Evolutionary conservation across 35 echinoderm and acorn worm species (phyloP), one percentile per base, ranked within the genome.

Genomic region (Apostichopus japonicus): DNA sequence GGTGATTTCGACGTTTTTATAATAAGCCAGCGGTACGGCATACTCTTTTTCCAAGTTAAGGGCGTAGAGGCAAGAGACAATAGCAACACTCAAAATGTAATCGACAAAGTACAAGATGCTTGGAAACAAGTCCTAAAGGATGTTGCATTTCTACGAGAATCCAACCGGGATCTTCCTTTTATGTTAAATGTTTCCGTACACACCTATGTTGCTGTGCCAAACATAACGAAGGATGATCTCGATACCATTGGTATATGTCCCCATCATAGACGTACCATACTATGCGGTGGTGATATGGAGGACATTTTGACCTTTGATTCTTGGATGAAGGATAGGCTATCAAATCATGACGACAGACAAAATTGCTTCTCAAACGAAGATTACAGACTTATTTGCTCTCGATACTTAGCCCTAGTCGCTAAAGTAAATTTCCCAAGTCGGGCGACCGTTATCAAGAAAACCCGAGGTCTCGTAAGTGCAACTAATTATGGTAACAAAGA

Each of bases 1-100:
- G 80, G 80, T 14, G 80, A 83, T 83, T 83, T 83, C 33, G 80
- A 83, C 51, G 80, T 83, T 4, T 83, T 83, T 83, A 53, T 27
- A 13, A 83, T 83, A 19, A 83, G 51, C 55, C 80, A 83, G 33
- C 80, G 19, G 0, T 54, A 55, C 22, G 80, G 80, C 10, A 14
- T 83, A 54, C 7, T 83, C 33, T 83, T 83, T 14, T 15, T 83
- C 52, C 80, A 83, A 15, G 80, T 83, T 54, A 83, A 83, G 16
- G 80, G 80, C 55, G 80, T 83, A 55, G 22, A 83, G 16, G 44
- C 8, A 54, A 83, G 55, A 83, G 17, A 54, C 7, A 53, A 19
- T 33, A 55, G 6, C 3, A 54, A 22, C 55, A 17, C 44, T 13
- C 8, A 83, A 53, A 83, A 55, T 55, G 17, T n/a, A 54, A 55